A percentile compares a stretch with the other conserved stretches of the same genome.
Evolutionary conservation across 2,888 invertebrate genomes (phyloP).

Genomic region (Oasisia sp.): DNA sequence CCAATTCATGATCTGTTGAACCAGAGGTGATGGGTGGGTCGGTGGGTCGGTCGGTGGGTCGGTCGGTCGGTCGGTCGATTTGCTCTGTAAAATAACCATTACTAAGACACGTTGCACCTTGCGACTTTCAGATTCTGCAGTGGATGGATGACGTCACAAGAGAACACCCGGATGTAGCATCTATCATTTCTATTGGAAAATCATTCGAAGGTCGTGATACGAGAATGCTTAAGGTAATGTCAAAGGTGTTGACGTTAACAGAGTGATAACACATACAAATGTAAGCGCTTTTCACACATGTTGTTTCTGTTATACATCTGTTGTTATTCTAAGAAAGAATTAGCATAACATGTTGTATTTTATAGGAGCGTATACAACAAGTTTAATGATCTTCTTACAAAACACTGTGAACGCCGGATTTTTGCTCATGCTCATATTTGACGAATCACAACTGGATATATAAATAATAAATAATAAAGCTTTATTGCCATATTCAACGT

Average conservation of each 20-base stretch:
- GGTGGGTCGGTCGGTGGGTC: too few relatives aligned
- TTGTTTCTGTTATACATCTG: not conserved
- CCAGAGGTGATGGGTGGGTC: too few relatives aligned
- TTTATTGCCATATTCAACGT: too few relatives aligned
- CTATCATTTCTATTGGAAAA: not conserved
- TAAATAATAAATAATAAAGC: too few relatives aligned
- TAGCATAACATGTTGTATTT: too few relatives aligned
- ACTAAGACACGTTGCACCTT: not conserved
- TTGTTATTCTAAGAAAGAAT: too few relatives aligned
- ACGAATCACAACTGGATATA: not conserved
- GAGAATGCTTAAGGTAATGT: not conserved
- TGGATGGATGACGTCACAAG: not conserved
- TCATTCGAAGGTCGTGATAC: not conserved
- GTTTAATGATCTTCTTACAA: too few relatives aligned
- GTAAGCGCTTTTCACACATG: not conserved
- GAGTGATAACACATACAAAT: not conserved
- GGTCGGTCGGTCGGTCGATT: too few relatives aligned
- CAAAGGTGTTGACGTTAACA: not conserved
- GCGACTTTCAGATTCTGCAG: not conserved
- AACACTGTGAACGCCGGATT: too few relatives aligned
- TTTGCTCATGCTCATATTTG: not conserved
- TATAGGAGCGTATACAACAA: too few relatives aligned
- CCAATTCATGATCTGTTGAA: too few relatives aligned
- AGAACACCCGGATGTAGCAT: not conserved
- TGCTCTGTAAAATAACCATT: not conserved